Conservation (phyloP, 2,797 vertebrate genomes). For the Cirrhinus mrigala region DNA sequence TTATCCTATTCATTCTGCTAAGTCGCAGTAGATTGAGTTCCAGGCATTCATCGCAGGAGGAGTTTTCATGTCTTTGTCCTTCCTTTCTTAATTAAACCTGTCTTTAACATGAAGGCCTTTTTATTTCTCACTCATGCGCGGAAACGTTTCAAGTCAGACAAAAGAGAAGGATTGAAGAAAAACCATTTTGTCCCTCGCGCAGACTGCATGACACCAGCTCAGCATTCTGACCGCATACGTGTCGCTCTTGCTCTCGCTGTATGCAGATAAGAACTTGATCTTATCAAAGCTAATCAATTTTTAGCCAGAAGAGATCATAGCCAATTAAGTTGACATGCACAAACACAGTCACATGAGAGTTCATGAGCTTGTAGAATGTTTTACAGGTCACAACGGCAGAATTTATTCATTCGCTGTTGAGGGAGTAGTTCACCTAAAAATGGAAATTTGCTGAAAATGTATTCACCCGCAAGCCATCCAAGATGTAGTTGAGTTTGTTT, state of each 20-base stretch:
- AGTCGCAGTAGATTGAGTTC: slow-evolving; percentile 56
- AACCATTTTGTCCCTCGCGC: not conserved
- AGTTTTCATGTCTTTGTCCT: slow-evolving; percentile 62
- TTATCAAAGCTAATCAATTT: slow-evolving; percentile 54
- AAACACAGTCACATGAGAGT: slow-evolving; percentile 1
- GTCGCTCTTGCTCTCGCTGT: slow-evolving; percentile 9
- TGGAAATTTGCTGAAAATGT: not conserved
- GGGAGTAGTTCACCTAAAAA: not conserved
- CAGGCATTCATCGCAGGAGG: slow-evolving; percentile 35
- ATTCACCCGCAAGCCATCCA: not conserved
- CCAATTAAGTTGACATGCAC: slow-evolving; percentile 34
- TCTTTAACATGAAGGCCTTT: slow-evolving; percentile 61
- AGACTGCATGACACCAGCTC: slow-evolving; percentile 8
- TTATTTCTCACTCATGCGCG: slow-evolving; percentile 30
- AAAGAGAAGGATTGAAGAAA: slow-evolving; percentile 25
- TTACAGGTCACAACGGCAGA: not conserved
- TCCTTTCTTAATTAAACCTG: slow-evolving; percentile 63
- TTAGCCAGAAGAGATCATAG: slow-evolving; percentile 46
- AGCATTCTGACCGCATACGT: not conserved
- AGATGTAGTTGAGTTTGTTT: not conserved
- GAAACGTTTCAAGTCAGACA: slow-evolving; percentile 31
- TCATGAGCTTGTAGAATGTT: not conserved
- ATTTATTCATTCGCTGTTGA: not conserved
- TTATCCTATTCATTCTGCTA: slow-evolving; percentile 57
- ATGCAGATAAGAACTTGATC: slow-evolving; percentile 55